Base-by-base conservation (phyloP, 2,888 invertebrate genomes). In the Xestia ashworthii region DNA sequence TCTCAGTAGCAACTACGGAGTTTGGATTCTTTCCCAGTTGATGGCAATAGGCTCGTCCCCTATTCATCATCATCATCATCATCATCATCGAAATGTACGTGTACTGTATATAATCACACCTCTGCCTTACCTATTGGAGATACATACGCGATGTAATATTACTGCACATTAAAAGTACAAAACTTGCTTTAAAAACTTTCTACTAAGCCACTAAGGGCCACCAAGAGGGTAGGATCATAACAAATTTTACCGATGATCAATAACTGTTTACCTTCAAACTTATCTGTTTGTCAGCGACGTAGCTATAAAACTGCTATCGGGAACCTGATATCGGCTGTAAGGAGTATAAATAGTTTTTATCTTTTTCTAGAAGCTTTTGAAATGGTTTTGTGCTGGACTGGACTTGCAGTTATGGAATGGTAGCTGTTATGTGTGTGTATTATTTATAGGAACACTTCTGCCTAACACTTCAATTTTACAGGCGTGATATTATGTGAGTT, bases 341-440 rank as follows among this genome's bases (percentile, higher is more conserved):
- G 76, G 74, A 69, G 72, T 72, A 85, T 86, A 84, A 81, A 81
- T 74, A 86, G 81, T 81, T 86, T 85, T 86, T 86, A 85, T 85
- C 84, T 86, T 75, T 79, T 71, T 44, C 72, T 55, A 68, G 70
- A 71, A 74, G 77, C 84, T 85, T 53, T 60, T 71, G 64, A 55
- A 76, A 70, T 19, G 44, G 65, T 70, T 85, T 46, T 66, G 48
- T 75, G 76, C 79, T 60, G 12, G 22, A 69, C 62, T 71, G 64
- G 71, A 60, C 50, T 58, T 78, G 64, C 71, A 64, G 11, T 70
- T 83, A 53, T n/a, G 5, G 32, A 25, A 12, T 22, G 16, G 19
- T 41, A 41, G 41, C 14, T 46, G 22, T 48, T 55, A 46, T 48
- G 38, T 25, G 32, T 44, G 22, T 5, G 11, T 67, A 5, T 19